Evolutionary conservation across 2,797 vertebrate species (phyloP), one percentile per base, ranked within the genome.

Genomic region (Platyrinchus mystaceus): DNA sequence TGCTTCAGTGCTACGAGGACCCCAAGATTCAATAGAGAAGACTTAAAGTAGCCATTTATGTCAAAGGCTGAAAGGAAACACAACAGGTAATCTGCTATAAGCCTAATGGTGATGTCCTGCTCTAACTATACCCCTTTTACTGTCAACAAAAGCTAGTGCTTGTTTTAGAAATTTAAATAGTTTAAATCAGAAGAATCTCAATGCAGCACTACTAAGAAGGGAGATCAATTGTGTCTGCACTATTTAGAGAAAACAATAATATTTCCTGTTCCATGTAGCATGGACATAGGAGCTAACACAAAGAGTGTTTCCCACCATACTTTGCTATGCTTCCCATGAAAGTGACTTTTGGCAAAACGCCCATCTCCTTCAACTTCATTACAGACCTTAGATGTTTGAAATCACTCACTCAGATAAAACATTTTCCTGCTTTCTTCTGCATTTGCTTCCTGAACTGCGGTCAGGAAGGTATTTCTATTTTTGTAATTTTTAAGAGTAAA

Each of bases 181-280:
- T 66, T 94, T 76, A 30, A 66, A 41, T 47, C 50, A 63, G 26
- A 83, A 93, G 44, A 94, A 56, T 81, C 44, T 78, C 63, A 84
- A 58, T 53, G 70, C 53, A 76, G 66, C 63, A 32, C 30, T 62
- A 50, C 15, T 50, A 67, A 44, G 49, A 71, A 81, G 30, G 90
- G 46, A 60, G 46, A 92, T 50, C 74, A 83, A 95, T 73, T 91
- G 59, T 76, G 30, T 37, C 83, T 1, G 9, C 24, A 66, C 46
- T 79, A 74, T 90, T 94, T 74, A 81, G 24, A 82, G 91, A 89
- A 82, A 89, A 93, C 36, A 84, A 47, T 93, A 82, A 39, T 77
- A 84, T 63, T 94, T 95, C 90, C 77, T 81, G 39, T 60, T 91
- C 39, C 37, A 43, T 17, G 27, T 19, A 83, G n/a, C 34, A 63